Base-by-base conservation (phyloP, 2,113 vertebrate genomes). In the Burhinus oedicnemus region DNA sequence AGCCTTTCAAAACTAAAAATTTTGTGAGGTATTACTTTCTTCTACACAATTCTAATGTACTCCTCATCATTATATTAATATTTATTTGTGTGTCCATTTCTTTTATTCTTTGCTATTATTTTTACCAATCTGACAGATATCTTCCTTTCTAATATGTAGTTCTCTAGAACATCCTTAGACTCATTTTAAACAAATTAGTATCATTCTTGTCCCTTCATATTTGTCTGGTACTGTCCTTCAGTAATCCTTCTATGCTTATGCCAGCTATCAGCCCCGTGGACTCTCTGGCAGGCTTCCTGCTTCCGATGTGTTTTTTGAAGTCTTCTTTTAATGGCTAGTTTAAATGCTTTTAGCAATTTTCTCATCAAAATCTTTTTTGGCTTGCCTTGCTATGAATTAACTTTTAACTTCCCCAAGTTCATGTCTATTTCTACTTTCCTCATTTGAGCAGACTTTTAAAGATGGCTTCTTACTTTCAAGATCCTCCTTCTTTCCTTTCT, bases 291-390 rank as follows among this genome's bases (percentile, higher is more conserved):
- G 54, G 15, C 11, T 72, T 93, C 57, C 70, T 69, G 26, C 40
- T 88, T 93, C 74, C 0, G 1, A 60, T 66, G 9, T 5, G 49
- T 45, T 75, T 80, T 81, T 87, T 34, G 0, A 90, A 65, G 27
- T 81, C 14, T 1, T 84, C 18, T 93, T 90, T 83, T 93, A 72
- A 96, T 60, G 83, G 9, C 4, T 85, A 72, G 7, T 65, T 88
- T 57, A 72, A 90, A 95, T 69, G 82, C 40, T 83, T 95, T 88
- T 30, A 87, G 78, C 27, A 76, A 71, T 85, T 93, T 71, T 85
- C 47, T 87, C 45, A 78, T 84, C 12, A 68, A 84, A 68, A 87
- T 25, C 5, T n/a, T 66, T 96, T 90, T 79, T 95, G 42, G 65
- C 85, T 85, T 90, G 16, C 34, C 23, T 93, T 49, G 23, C 12